phyloP scores from a whole-genome alignment of 1,140 invertebrate species.

The Camponotus vicinus region DNA sequence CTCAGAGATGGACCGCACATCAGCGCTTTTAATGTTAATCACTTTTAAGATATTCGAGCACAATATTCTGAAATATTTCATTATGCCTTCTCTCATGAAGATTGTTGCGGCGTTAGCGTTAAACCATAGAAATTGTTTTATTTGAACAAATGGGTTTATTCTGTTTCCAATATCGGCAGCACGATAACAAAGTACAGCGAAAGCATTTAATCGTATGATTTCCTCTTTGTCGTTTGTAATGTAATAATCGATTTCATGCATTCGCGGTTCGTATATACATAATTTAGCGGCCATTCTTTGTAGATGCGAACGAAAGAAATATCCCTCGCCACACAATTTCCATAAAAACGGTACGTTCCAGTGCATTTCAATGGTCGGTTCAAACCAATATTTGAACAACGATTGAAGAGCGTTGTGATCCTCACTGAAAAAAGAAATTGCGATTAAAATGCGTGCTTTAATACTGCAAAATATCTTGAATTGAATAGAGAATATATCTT shows the following conservation, averaged over 20 bases:
- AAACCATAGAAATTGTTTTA: conserved; percentile 74
- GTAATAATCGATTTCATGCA: conserved; percentile 43
- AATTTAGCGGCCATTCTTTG: conserved; percentile 69
- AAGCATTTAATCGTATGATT: conserved; percentile 76
- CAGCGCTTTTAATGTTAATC: conserved; percentile 6
- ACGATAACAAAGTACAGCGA: conserved; percentile 73
- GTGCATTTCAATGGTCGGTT: conserved; percentile 72
- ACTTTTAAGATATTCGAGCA: conserved; percentile 73
- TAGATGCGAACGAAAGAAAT: conserved; percentile 71
- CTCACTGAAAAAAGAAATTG: conserved; percentile 68
- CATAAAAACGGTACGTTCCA: conserved; percentile 69
- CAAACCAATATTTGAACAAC: conserved; percentile 78
- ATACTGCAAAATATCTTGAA: not conserved
- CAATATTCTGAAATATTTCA: conserved; percentile 77
- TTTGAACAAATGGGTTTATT: conserved; percentile 50
- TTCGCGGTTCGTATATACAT: conserved; percentile 40
- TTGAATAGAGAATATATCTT: not conserved
- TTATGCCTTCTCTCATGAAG: conserved; percentile 75
- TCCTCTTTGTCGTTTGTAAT: conserved; percentile 67
- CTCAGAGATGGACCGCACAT: conserved; percentile 50
- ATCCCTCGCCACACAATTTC: conserved; percentile 59
- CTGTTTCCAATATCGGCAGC: conserved; percentile 24
- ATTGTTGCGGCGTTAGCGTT: conserved; percentile 76
- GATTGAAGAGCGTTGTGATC: conserved; percentile 73
- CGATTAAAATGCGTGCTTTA: not conserved